Conservation (phyloP, 2,797 vertebrate species). For the Peromyscus aztecus region DNA sequence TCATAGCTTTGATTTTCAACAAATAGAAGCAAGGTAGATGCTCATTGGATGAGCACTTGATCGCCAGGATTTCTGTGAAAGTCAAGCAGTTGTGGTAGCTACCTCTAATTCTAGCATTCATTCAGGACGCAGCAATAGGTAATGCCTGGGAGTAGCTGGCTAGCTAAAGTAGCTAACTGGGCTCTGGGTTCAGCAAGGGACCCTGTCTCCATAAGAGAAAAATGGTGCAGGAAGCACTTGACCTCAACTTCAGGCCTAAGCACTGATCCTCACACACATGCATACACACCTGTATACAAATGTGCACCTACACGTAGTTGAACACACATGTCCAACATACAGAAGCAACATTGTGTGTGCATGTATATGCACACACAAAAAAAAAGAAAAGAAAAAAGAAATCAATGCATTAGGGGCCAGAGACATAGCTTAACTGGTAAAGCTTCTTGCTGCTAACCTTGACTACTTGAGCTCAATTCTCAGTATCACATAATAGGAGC, state of each 20-base stretch:
- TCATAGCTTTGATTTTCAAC: background rate
- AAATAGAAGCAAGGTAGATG: background rate
- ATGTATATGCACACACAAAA: background rate
- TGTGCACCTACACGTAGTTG: background rate
- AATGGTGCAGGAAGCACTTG: rapidly evolving
- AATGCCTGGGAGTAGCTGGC: rapidly evolving
- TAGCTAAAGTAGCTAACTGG: background rate
- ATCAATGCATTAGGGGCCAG: background rate
- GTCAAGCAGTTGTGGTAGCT: background rate
- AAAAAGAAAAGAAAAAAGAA: background rate
- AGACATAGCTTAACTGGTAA: background rate
- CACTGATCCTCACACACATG: background rate
- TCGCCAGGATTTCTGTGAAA: background rate
- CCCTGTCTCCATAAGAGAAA: background rate
- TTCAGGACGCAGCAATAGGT: background rate
- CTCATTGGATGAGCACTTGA: background rate
- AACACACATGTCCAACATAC: background rate
- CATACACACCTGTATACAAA: background rate
- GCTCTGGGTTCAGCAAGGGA: background rate
- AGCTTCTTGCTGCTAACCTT: background rate
- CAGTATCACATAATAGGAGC: background rate
- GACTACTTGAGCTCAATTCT: background rate
- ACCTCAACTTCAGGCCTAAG: background rate
- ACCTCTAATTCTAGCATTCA: background rate
- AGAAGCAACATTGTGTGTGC: background rate